phyloP scores from a whole-genome alignment of 2,797 vertebrate genomes.

The Alosa sapidissima region DNA sequence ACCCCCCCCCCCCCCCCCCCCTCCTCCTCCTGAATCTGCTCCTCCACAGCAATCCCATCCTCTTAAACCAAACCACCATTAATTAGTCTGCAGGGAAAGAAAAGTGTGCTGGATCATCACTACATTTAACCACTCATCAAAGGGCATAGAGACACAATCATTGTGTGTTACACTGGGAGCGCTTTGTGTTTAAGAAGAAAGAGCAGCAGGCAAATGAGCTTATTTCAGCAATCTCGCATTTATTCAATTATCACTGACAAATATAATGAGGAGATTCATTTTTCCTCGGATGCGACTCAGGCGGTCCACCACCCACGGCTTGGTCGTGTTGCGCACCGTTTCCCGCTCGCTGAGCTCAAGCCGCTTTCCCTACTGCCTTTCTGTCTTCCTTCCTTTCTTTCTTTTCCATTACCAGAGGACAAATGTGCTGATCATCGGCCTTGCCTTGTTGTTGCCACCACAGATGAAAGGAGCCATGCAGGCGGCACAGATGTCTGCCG shows the following conservation, averaged over 20 bases:
- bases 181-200: conserved; percentile 7
- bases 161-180: background rate
- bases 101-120: background rate
- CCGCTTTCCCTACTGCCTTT: background rate
- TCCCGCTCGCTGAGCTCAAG: background rate
- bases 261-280: conserved; percentile 18
- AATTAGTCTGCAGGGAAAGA: background rate
- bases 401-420: background rate
- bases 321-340: background rate
- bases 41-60: background rate
- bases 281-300: background rate
- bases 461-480: background rate
- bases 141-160: background rate
- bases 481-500: background rate
- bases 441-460: background rate
- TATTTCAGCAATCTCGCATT: conserved; percentile 11
- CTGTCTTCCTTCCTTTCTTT: background rate
- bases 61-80: background rate
- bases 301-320: conserved; percentile 1
- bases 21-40: background rate
- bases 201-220: background rate
- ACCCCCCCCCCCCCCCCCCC: background rate
- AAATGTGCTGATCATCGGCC: background rate
- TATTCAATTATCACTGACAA: conserved; percentile 16
- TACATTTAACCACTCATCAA: background rate